Evolutionary conservation across 1,140 invertebrate species (phyloP), one percentile per base, ranked within the genome.

Genomic region (Trialeurodes vaporariorum): DNA sequence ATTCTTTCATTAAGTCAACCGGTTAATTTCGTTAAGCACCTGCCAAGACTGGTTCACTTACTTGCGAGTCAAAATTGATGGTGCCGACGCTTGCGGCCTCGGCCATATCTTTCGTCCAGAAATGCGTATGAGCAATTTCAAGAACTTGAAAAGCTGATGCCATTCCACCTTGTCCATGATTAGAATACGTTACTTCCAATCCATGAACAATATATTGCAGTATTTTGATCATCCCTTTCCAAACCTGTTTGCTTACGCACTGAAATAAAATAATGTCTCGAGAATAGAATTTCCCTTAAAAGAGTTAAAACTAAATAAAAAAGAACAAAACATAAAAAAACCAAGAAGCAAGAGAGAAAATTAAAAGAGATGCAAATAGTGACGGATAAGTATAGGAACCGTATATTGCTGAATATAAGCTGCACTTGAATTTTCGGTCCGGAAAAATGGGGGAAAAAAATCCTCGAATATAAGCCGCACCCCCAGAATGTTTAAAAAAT

Each of bases 101-200:
- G 17, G 80, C 80, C 1, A 90, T 76, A 75, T 97, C 94, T 76
- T 93, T 92, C 63, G 89, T 90, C 94, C 95, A 98, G 77, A 93
- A 99, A 79, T 99, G 96, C 0, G 96, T 99, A 78, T 99, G 96
- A 1, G 95, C 93, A 75, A 99, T 96, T 83, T 99, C 96, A 70
- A 98, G 87, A 61, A 98, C 82, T 79, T 97, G 94, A 78, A 95
- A 96, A 17, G 94, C 92, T 1, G 94, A 97, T 0, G 96, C 96
- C 89, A 98, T 96, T 25, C 98, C 98, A 65, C 96, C 95, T 0
- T 95, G 82, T 0, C 95, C 94, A 74, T 94, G 94, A 81, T 96
- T 98, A 23, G 86, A 84, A 76, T 92, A 98, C 1, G 94, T 96
- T 68, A 89, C 86, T 76, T 96, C 94, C 66, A 98, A 81, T 12